Conservation (phyloP, 2,797 vertebrate genomes). For the Sebastes dallii region DNA sequence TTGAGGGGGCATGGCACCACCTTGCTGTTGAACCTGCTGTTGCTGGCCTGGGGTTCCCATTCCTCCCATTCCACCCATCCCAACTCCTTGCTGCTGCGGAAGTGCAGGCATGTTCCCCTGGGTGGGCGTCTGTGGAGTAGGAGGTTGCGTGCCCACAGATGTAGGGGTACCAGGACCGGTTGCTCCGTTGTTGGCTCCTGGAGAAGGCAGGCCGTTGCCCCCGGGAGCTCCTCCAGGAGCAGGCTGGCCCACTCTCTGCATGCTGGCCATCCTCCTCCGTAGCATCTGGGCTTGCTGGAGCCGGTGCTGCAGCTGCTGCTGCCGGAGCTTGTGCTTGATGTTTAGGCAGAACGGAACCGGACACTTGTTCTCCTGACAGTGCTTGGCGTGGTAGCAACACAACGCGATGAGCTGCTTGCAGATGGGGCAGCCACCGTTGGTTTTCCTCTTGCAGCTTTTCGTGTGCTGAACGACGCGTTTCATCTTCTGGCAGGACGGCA, state of each 20-base stretch:
- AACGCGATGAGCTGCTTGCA: constrained; percentile 98
- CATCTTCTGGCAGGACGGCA: constrained; percentile 99
- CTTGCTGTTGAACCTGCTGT: constrained; percentile 73
- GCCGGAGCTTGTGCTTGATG: constrained; percentile 97
- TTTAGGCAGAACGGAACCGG: constrained; percentile 98
- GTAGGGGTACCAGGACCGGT: constrained; percentile 86
- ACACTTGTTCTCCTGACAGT: constrained; percentile 99
- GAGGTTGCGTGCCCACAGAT: constrained; percentile 89
- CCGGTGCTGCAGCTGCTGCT: constrained; percentile 96
- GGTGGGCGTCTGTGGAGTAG: constrained; percentile 90
- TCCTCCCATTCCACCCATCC: constrained; percentile 75
- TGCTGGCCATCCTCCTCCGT: constrained; percentile 94
- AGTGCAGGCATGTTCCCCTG: constrained; percentile 73
- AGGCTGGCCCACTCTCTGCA: constrained; percentile 89
- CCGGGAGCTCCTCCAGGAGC: constrained; percentile 71
- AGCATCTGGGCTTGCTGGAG: constrained; percentile 98
- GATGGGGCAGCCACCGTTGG: constrained; percentile 96
- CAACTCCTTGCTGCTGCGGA: constrained; percentile 72
- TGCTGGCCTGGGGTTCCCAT: constrained; percentile 76
- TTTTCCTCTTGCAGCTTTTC: constrained; percentile 98
- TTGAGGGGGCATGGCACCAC: constrained; percentile 68
- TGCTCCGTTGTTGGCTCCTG: constrained; percentile 76
- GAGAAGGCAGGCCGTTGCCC: constrained; percentile 84
- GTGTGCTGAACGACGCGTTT: constrained; percentile 98
- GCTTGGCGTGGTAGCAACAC: constrained; percentile 98